phyloP scores from a whole-genome alignment of 2,113 vertebrate genomes.

The Phalacrocorax aristotelis region DNA sequence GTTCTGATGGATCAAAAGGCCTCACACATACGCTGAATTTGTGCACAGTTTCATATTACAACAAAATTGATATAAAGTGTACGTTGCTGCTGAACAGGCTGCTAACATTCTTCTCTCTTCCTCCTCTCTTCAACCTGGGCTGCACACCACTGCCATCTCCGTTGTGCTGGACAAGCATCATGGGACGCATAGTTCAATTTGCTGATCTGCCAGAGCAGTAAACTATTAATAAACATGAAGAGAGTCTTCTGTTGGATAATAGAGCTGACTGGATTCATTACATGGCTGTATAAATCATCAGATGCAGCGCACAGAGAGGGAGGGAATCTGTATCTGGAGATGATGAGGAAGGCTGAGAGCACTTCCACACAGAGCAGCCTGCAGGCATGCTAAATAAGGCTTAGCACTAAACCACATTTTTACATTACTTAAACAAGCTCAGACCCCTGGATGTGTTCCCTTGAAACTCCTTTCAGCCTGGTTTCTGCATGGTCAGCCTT shows the following conservation, averaged over 20 bases:
- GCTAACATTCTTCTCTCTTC: neutral
- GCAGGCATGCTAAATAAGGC: conserved; percentile 16
- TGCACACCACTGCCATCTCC: neutral
- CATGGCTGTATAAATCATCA: neutral
- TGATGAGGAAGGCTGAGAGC: conserved; percentile 17
- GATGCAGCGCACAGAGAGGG: neutral
- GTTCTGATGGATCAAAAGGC: neutral
- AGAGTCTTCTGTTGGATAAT: conserved; percentile 23
- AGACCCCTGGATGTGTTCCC: neutral
- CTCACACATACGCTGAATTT: neutral
- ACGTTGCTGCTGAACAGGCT: neutral
- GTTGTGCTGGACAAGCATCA: fast-evolving
- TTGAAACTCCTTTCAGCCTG: neutral
- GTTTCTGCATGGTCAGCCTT: neutral
- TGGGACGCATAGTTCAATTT: neutral
- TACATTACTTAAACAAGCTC: neutral
- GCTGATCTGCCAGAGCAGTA: neutral
- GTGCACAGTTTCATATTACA: neutral
- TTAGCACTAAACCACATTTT: conserved; percentile 26
- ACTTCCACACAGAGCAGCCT: neutral
- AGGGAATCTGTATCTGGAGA: conserved; percentile 30
- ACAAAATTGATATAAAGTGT: neutral
- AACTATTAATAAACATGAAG: conserved; percentile 33
- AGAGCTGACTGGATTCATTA: conserved; percentile 30
- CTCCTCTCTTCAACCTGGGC: neutral